These are phyloP conservation scores for Metallyticus violacea DNA, from an alignment of 2,888 invertebrate genomes.

Conservation along the genomic window DNA sequence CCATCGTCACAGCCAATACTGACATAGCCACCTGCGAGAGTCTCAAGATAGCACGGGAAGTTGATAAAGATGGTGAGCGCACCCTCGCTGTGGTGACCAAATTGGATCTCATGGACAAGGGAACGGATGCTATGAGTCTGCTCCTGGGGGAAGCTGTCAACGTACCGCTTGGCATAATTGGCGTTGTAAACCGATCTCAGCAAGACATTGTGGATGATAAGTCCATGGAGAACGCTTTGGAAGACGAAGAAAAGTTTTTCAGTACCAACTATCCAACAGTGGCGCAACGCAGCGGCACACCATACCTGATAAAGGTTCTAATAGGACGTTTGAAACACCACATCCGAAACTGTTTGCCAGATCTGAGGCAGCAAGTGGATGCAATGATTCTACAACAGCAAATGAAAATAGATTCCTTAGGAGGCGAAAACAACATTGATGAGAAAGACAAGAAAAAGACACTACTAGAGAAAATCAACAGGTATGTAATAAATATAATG, in stretches of 20 bases:
- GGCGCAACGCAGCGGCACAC: slow-evolving; percentile 57
- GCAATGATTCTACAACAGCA: slow-evolving; percentile 59
- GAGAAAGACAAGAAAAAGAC: slow-evolving; percentile 57
- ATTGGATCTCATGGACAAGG: slow-evolving; percentile 63
- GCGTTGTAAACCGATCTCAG: slow-evolving; percentile 63
- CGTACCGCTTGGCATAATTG: slow-evolving; percentile 63
- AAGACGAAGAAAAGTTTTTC: slow-evolving; percentile 58
- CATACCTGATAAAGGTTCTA: slow-evolving; percentile 56
- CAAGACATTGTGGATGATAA: slow-evolving; percentile 52
- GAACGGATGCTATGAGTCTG: slow-evolving; percentile 62
- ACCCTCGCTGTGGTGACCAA: slow-evolving; percentile 64
- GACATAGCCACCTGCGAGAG: slow-evolving; percentile 64
- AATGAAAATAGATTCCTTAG: slow-evolving; percentile 54
- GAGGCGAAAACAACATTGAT: slow-evolving; percentile 42
- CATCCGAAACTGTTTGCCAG: slow-evolving; percentile 61
- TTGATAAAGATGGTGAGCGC: slow-evolving; percentile 57
- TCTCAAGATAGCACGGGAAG: slow-evolving; percentile 57
- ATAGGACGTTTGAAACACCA: slow-evolving; percentile 62
- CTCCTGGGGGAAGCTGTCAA: slow-evolving; percentile 60
- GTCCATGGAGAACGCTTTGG: slow-evolving; percentile 49
- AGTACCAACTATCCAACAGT: slow-evolving; percentile 59
- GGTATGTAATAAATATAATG: slow-evolving; percentile 38
- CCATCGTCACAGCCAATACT: slow-evolving; percentile 61
- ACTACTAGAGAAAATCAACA: slow-evolving; percentile 61
- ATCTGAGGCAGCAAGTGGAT: slow-evolving; percentile 56